Percentiles rank a stretch among this genome's conserved stretches.
phyloP scores from a whole-genome alignment of 1,140 invertebrate species.

The Nebria ingens region DNA sequence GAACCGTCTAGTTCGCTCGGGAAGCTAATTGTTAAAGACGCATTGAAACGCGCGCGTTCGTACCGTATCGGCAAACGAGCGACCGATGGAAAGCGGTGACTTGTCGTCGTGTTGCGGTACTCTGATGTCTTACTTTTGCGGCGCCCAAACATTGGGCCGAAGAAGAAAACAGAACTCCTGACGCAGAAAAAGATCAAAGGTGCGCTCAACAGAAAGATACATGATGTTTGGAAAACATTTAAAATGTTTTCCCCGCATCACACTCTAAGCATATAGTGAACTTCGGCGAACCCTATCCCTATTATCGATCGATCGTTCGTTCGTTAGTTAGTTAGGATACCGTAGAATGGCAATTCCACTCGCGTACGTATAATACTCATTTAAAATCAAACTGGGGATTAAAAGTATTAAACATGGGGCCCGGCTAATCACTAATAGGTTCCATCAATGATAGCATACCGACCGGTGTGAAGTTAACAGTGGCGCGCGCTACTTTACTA shows the following conservation, averaged over 20 bases:
- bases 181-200: constrained; percentile 13
- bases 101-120: constrained; percentile 1
- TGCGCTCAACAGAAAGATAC: background rate
- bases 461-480: background rate
- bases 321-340: no score
- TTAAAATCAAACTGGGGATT: background rate
- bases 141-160: constrained; percentile 8
- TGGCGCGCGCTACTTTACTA: background rate
- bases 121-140: background rate
- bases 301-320: no score
- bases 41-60: no score
- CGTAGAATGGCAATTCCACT: no score
- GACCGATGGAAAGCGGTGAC: no score
- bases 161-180: background rate
- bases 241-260: background rate
- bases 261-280: no score
- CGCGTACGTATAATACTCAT: background rate
- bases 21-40: no score
- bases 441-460: background rate
- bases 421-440: background rate
- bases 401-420: background rate
- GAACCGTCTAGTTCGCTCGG: no score
- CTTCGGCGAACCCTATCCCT: no score
- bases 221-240: background rate
- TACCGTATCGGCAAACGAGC: no score